Conservation (phyloP, 2,113 vertebrate species). For the Falco punctatus region DNA sequence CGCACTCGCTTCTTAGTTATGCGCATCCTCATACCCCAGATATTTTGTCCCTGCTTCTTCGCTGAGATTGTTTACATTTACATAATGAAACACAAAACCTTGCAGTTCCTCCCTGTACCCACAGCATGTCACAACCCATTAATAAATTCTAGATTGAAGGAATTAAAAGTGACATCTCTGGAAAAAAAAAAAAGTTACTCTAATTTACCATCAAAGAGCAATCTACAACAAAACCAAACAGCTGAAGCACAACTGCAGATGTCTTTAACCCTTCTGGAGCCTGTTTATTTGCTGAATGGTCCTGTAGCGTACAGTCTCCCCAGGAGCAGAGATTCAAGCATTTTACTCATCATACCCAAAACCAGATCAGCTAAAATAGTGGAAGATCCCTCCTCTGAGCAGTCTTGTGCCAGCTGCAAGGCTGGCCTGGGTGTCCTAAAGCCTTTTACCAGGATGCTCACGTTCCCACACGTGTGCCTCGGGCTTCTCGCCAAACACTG, state of each 20-base stretch:
- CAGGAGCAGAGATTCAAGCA: neutral
- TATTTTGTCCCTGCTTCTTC: neutral
- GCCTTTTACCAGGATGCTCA: neutral
- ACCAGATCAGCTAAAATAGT: neutral
- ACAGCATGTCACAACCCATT: constrained; percentile 32
- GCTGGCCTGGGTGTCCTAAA: neutral
- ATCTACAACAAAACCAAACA: neutral
- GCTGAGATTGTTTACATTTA: neutral
- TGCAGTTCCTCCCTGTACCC: neutral
- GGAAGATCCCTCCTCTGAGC: neutral
- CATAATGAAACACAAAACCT: constrained; percentile 34
- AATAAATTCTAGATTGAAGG: constrained; percentile 6
- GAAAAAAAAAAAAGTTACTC: constrained; percentile 11
- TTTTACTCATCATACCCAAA: neutral
- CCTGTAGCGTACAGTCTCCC: rapidly evolving
- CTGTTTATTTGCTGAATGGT: rapidly evolving
- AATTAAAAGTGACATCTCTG: constrained; percentile 55
- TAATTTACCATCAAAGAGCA: constrained; percentile 50
- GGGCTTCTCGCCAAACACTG: neutral
- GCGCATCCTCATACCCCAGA: neutral
- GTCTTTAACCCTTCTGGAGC: neutral
- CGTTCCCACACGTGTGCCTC: rapidly evolving
- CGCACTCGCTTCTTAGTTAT: neutral
- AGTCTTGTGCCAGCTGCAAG: neutral
- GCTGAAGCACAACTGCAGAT: neutral